These are phyloP conservation scores for Synergus japonicus DNA, from an alignment of 2,888 invertebrate species.

Conservation along the genomic window DNA sequence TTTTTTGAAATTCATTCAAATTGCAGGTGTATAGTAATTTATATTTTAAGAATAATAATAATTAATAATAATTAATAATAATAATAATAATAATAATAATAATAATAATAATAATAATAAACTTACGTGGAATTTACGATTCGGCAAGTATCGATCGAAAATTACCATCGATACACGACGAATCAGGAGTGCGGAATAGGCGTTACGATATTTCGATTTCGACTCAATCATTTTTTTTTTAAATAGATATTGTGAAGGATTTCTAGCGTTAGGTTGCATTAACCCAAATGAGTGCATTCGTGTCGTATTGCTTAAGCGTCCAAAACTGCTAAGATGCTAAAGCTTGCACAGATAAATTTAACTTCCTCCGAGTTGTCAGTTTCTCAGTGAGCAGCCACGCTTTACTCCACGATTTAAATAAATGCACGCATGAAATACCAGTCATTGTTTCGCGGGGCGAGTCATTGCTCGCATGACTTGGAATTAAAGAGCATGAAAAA, in stretches of 20 bases:
- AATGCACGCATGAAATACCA: constrained; percentile 64
- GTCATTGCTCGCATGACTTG: constrained; percentile 45
- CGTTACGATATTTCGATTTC: too few species aligned
- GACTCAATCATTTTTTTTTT: too few species aligned
- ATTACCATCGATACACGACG: too few species aligned
- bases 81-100: too few species aligned
- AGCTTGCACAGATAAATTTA: constrained; percentile 64
- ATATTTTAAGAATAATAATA: too few species aligned
- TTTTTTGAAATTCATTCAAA: neutral
- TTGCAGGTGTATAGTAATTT: neutral
- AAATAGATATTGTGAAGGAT: neutral
- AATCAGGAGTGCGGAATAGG: too few species aligned
- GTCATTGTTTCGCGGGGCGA: constrained; percentile 49
- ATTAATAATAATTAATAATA: too few species aligned
- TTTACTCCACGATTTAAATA: constrained; percentile 71
- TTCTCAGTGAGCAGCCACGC: constrained; percentile 63
- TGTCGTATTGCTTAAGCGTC: constrained; percentile 6
- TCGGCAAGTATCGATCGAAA: too few species aligned
- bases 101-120: too few species aligned
- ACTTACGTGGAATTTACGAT: too few species aligned
- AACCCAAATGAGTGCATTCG: neutral
- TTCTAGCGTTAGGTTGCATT: neutral
- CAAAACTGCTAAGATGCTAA: neutral
- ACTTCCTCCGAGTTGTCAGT: constrained; percentile 61
- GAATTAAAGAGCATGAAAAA: constrained; percentile 44